Conservation (phyloP, 2,888 invertebrate genomes). For the Phoenoteleia sp. region DNA sequence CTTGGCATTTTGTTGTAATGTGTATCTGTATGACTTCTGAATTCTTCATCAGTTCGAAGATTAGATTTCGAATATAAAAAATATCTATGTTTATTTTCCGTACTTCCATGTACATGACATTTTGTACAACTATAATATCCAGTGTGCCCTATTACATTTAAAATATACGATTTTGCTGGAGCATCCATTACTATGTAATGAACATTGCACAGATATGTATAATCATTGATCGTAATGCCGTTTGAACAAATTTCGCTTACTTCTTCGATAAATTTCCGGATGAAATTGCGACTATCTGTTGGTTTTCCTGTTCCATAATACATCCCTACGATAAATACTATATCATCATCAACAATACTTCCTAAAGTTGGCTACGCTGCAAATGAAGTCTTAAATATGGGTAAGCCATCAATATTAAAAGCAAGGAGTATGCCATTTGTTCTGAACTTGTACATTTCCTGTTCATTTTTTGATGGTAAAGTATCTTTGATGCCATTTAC, state of each 20-base stretch:
- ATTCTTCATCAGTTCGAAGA: slow-evolving; percentile 28
- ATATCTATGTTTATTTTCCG: slow-evolving; percentile 53
- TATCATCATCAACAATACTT: slow-evolving; percentile 49
- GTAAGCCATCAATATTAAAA: slow-evolving; percentile 63
- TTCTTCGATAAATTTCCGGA: slow-evolving; percentile 69
- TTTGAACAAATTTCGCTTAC: slow-evolving; percentile 15
- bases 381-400: slow-evolving; percentile 66
- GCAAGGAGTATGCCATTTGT: slow-evolving; percentile 24
- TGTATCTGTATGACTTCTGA: slow-evolving; percentile 31
- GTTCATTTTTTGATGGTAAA: background rate
- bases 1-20: slow-evolving; percentile 70
- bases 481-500: slow-evolving; percentile 27
- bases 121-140: slow-evolving; percentile 74
- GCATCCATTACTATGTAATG: slow-evolving; percentile 71
- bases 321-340: slow-evolving; percentile 70
- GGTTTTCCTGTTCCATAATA: slow-evolving; percentile 73
- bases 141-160: slow-evolving; percentile 69
- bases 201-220: slow-evolving; percentile 23
- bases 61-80: slow-evolving; percentile 52
- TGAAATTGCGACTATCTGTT: slow-evolving; percentile 44
- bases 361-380: slow-evolving; percentile 75
- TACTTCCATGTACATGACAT: slow-evolving; percentile 67
- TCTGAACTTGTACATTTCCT: slow-evolving; percentile 1
- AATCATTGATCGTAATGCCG: slow-evolving; percentile 23
- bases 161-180: slow-evolving; percentile 70